Percentiles rank a stretch among this genome's conserved stretches.
phyloP scores from a whole-genome alignment of 2,888 invertebrate genomes.

The Coecobrya sp. region DNA sequence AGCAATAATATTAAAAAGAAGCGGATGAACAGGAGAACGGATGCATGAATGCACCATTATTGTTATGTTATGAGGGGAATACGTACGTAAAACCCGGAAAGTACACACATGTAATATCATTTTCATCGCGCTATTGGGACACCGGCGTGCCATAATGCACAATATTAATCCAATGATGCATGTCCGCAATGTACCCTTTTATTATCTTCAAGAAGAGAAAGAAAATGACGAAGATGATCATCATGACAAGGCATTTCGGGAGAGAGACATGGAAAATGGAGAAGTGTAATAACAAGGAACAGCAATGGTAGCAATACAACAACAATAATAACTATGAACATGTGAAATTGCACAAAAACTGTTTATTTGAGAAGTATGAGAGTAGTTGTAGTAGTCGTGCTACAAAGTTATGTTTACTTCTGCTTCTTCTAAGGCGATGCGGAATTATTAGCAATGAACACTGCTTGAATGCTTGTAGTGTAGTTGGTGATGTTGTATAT shows the following conservation, averaged over 20 bases:
- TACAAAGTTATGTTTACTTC: neutral
- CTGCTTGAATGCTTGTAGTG: neutral
- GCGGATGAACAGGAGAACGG: conserved; percentile 9
- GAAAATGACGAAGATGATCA: neutral
- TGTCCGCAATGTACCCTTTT: conserved; percentile 48
- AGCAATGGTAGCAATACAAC: neutral
- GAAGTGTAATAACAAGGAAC: neutral
- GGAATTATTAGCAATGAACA: conserved; percentile 16
- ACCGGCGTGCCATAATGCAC: conserved; percentile 7
- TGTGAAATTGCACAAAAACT: conserved; percentile 38
- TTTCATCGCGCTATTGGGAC: conserved; percentile 46
- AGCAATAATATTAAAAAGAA: conserved; percentile 2
- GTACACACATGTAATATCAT: conserved; percentile 27
- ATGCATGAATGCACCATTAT: conserved; percentile 54
- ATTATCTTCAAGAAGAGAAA: conserved; percentile 34
- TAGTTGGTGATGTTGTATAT: neutral
- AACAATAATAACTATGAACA: conserved; percentile 45
- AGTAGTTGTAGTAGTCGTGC: neutral
- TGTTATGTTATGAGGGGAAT: conserved; percentile 23
- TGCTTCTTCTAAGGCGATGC: neutral
- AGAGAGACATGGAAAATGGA: neutral
- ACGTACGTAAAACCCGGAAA: neutral
- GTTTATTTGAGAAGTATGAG: conserved; percentile 40
- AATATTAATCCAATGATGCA: conserved; percentile 48
- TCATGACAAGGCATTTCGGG: neutral